Base-by-base conservation (phyloP, 2,888 invertebrate species). In the Tetragnatha montana region DNA sequence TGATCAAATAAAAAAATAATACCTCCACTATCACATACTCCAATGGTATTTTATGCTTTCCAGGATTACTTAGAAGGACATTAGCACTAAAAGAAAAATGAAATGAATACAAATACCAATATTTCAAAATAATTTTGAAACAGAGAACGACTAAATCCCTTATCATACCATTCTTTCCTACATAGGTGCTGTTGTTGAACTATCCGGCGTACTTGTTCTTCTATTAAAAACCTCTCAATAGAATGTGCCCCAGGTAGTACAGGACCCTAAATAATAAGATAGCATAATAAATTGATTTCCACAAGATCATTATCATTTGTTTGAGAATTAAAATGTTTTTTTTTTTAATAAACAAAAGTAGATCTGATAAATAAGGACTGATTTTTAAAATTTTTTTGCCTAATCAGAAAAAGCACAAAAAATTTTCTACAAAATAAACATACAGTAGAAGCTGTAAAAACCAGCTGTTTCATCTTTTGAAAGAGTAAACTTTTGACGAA, bases 1-100 rank as follows among this genome's bases (percentile, higher is more conserved):
- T 8, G 10, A 71, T 12, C 22, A 71, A 71, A 71, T 71, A 71
- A 19, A 6, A n/a, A 8, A 8, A 17, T 68, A 91, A 91, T 88
- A 94, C 94, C 95, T 99, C 99, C 0, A 99, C 98, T 91, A 99
- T 98, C 94, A 99, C 98, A 94, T 99, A 99, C 93, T 99, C 99
- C 86, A 99, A 94, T 0, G 99, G 99, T 91, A 99, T 97, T 94
- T 98, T 98, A 19, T 96, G 95, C 94, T 97, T 97, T 93, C 97
- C 97, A 0, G 98, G 97, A 93, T 99, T 98, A 93, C 97, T 97
- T 51, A 99, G 94, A 35, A 99, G 94, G 92, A 97, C 96, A 0
- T 97, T 97, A 0, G 99, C 98, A 94, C 96, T 96, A 92, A 73
- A 93, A 93, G 73, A 47, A 86, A 19, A 81, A n/a, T 71, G 14